Percentiles rank a stretch among this genome's conserved stretches.
phyloP scores from a whole-genome alignment of 1,140 invertebrate species.

The Lordiphosa clarofinis region DNA sequence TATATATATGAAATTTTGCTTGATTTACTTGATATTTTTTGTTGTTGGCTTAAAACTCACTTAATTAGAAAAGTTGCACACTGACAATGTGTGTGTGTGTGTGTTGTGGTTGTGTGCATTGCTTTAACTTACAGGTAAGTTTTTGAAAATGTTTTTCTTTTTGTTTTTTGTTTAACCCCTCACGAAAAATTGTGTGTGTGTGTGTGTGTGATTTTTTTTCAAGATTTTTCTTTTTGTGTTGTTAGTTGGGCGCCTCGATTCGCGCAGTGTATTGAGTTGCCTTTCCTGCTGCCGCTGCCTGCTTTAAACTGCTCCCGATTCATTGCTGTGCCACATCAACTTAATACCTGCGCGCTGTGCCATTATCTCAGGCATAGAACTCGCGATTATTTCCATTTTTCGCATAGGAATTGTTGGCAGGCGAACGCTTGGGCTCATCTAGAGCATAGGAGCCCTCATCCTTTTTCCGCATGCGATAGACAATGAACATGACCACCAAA shows the following conservation, averaged over 20 bases:
- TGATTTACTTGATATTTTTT: slow-evolving; percentile 72
- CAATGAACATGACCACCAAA: slow-evolving; percentile 99
- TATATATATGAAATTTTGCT: slow-evolving; percentile 65
- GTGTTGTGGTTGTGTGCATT: slow-evolving; percentile 35
- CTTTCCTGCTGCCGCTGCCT: not conserved
- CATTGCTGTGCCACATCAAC: slow-evolving; percentile 22
- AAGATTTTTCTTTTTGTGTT: slow-evolving; percentile 44
- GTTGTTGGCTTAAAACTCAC: slow-evolving; percentile 66
- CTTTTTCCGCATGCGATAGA: slow-evolving; percentile 99
- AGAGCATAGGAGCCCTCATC: slow-evolving; percentile 99
- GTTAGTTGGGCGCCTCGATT: slow-evolving; percentile 30
- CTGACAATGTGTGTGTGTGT: slow-evolving; percentile 27
- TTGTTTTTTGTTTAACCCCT: slow-evolving; percentile 37
- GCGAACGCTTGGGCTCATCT: slow-evolving; percentile 96
- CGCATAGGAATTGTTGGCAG: slow-evolving; percentile 93
- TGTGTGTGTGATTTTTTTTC: slow-evolving; percentile 33
- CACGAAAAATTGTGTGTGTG: slow-evolving; percentile 59
- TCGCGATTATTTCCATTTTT: slow-evolving; percentile 94
- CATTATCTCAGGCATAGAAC: slow-evolving; percentile 93
- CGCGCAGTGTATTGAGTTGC: slow-evolving; percentile 65
- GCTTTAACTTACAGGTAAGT: slow-evolving; percentile 72
- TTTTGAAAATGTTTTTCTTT: slow-evolving; percentile 38
- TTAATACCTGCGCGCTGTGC: slow-evolving; percentile 71
- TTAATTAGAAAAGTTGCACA: slow-evolving; percentile 71
- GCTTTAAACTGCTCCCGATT: not conserved